Evolutionary conservation across 2,888 invertebrate species (phyloP), one percentile per base, ranked within the genome.

Genomic region (Alcis repandata): DNA sequence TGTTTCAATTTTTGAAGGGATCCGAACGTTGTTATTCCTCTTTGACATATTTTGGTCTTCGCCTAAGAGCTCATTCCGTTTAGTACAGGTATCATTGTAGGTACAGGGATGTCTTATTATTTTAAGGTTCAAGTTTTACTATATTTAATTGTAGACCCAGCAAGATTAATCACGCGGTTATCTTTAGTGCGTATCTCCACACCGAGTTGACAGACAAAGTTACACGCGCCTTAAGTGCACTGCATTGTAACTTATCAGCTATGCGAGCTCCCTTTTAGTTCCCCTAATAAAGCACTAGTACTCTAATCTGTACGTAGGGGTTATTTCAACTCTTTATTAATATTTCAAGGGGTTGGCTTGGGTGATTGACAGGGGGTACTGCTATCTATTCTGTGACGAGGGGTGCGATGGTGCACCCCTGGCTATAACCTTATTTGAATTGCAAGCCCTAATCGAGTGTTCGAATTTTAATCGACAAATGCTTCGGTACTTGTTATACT

Each of bases 311-410:
- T 49, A n/a, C 17, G 8, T 22, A 32, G 17, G 32, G 32, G 45
- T 13, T 27, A 27, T 9, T 2, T 13, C 11, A 8, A 22, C 8
- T 40, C 41, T 53, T 27, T 38, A 61, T 54, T 27, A 40, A 54
- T 54, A 53, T 54, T 40, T 46, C 38, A 54, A 9, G 8, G 33
- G 33, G 43, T 19, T 33, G n/a, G 41, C 27, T 11, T 13, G 8
- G 17, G 17, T 60, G 60, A 60, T 60, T 36, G 60, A 53, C 60
- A 36, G 36, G 53, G 2, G 13, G 22, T 9, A 27, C 15, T n/a
- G 41, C 13, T 20, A 45, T 1, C 10, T 19, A 45, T 45, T 45
- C 19, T 45, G 3, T 17, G 19, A 45, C 9, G 45, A 45, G 45
- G 17, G 45, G 6, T 27, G 27, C 27, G 27, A 27, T 27, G 27